Base-by-base conservation (phyloP, 1,140 invertebrate genomes). In the Diploscapter pachys region DNA sequence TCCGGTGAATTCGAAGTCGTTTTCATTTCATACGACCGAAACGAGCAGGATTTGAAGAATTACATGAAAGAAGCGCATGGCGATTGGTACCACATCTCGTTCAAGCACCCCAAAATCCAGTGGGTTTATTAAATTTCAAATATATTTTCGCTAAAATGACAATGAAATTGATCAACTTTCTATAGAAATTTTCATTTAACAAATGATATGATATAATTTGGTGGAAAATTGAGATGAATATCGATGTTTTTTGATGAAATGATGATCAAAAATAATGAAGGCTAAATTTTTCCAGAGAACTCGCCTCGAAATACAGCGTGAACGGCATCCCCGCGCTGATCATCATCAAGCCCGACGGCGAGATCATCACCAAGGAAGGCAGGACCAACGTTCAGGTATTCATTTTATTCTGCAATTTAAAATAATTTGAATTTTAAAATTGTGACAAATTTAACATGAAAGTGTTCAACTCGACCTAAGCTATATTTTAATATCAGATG, bases 281-380 rank as follows among this genome's bases (percentile, higher is more conserved):
- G 31, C 31, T 31, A 31, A 31, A 31, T 31, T 77, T 48, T 73
- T 74, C 49, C 66, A 85, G 83, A 51, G 75, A 81, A 49, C 85
- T 93, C 49, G 53, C 67, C 64, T 59, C 11, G 5, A 78, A 76
- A 8, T 61, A 65, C 53, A 55, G 13, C 50, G 72, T 85, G 4
- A 81, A 82, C 52, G 78, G 79, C 2, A 85, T 85, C 66, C 82
- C 82, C 13, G 62, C 80, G 0, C 56, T 83, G 8, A 71, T 78
- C n/a, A 80, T 84, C 13, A 72, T 84, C 13, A 85, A 85, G 64
- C 79, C 82, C 4, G 79, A 84, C 69, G 82, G 82, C 31, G 78
- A 62, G 48, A 72, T 83, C 31, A 72, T 85, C 3, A 71, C 80
- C 59, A 48, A 75, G 9, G 75, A 85, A 75, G 83, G 73, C 51